A percentile compares a stretch with the other conserved stretches of the same genome.
Conservation (phyloP, 2,797 vertebrate genomes). For the Acanthiza pusilla region DNA sequence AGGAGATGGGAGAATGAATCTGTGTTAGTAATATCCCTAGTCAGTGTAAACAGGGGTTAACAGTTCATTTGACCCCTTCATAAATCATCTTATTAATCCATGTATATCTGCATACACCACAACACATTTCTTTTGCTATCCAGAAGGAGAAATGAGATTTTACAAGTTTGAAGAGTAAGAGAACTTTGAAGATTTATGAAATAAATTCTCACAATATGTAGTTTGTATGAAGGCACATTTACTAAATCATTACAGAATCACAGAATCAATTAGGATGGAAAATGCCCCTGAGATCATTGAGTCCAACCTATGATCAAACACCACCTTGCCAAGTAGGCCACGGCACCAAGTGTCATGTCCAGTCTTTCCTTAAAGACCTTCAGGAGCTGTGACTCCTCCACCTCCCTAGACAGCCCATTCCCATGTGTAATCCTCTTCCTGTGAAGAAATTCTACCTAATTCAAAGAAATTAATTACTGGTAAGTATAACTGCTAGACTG, state of each 20-base stretch:
- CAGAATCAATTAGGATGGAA: neutral
- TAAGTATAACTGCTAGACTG: neutral
- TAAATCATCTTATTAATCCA: neutral
- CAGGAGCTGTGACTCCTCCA: fast-evolving
- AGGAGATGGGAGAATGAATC: neutral
- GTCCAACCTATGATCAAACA: neutral
- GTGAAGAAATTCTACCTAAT: neutral
- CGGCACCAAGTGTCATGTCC: neutral
- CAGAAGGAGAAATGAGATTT: neutral
- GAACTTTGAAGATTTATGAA: neutral
- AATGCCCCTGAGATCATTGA: neutral
- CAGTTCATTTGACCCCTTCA: neutral
- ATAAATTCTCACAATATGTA: neutral
- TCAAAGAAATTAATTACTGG: neutral
- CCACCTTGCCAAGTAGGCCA: too few relatives aligned
- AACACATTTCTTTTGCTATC: neutral
- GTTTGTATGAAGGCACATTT: neutral
- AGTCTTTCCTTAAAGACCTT: neutral
- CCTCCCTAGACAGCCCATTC: neutral
- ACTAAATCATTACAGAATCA: neutral
- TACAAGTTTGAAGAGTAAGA: neutral
- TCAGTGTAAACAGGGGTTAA: neutral
- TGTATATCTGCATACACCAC: neutral
- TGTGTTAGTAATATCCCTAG: neutral
- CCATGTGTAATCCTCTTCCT: neutral